A percentile compares a stretch with the other conserved stretches of the same genome.
These are phyloP conservation scores for Propithecus deckenii DNA, from an alignment of 2,797 vertebrate genomes.

Conservation along the genomic window DNA sequence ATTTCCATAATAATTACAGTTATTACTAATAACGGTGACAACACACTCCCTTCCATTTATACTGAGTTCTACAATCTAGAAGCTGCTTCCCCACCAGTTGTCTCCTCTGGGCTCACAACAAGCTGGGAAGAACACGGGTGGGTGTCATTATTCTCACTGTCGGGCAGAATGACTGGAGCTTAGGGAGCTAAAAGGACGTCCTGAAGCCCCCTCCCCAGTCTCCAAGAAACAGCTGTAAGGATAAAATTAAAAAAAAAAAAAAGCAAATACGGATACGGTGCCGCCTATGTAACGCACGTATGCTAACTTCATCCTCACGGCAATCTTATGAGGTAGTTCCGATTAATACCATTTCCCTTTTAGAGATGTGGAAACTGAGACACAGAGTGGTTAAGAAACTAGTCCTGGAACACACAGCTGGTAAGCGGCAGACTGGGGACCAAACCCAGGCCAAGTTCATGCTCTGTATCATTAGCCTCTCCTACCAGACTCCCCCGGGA, in stretches of 20 bases:
- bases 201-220: background rate
- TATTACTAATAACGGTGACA: constrained; percentile 66
- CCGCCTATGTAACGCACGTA: accelerated
- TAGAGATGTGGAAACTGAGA: constrained; percentile 19
- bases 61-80: background rate
- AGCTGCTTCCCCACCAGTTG: background rate
- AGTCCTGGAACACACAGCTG: background rate
- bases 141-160: background rate
- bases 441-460: background rate
- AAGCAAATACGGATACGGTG: background rate
- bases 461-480: background rate
- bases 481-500: background rate
- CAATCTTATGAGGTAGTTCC: background rate
- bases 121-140: background rate
- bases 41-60: constrained; percentile 41
- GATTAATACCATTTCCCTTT: background rate
- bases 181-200: background rate
- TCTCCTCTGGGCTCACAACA: background rate
- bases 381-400: background rate
- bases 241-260: background rate
- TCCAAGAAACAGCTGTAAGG: background rate
- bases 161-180: background rate
- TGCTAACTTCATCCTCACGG: background rate
- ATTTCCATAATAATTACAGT: constrained; percentile 78
- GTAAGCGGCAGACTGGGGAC: background rate